These are phyloP conservation scores for Vanessa tameamea DNA, from an alignment of 1,140 invertebrate species.

Conservation along the genomic window DNA sequence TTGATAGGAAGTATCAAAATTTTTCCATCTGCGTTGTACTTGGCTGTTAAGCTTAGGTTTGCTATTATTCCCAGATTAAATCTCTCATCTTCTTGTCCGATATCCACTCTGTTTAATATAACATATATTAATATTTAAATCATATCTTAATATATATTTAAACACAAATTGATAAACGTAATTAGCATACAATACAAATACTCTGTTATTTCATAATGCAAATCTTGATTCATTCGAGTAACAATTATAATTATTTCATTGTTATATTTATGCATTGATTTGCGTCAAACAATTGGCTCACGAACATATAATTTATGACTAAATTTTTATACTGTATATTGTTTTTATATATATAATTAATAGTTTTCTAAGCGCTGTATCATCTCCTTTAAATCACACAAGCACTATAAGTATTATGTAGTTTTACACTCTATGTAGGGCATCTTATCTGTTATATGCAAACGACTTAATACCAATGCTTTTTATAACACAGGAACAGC, in stretches of 20 bases:
- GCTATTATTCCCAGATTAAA: slow-evolving; percentile 55
- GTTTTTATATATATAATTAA: no score
- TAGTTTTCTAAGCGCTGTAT: no score
- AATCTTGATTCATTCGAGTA: background rate
- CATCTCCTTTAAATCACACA: no score
- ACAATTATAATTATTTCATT: slow-evolving; percentile 2
- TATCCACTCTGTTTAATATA: slow-evolving; percentile 51
- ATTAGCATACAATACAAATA: slow-evolving; percentile 41
- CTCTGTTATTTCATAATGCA: slow-evolving; percentile 3
- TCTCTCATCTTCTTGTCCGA: slow-evolving; percentile 50
- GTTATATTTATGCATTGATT: background rate
- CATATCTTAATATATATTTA: slow-evolving; percentile 1
- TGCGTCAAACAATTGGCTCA: background rate
- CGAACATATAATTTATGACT: background rate
- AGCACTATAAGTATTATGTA: no score
- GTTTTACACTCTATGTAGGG: no score
- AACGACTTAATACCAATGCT: no score
- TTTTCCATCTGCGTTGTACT: slow-evolving; percentile 82
- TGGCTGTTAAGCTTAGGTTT: slow-evolving; percentile 73
- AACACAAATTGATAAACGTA: background rate
- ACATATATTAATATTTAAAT: background rate
- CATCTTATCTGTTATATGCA: no score
- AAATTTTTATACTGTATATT: no score
- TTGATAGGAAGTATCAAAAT: slow-evolving; percentile 84
- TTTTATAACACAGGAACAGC: no score